Base-by-base conservation (phyloP, 2,888 invertebrate species). In the Campopleginae sp. region DNA sequence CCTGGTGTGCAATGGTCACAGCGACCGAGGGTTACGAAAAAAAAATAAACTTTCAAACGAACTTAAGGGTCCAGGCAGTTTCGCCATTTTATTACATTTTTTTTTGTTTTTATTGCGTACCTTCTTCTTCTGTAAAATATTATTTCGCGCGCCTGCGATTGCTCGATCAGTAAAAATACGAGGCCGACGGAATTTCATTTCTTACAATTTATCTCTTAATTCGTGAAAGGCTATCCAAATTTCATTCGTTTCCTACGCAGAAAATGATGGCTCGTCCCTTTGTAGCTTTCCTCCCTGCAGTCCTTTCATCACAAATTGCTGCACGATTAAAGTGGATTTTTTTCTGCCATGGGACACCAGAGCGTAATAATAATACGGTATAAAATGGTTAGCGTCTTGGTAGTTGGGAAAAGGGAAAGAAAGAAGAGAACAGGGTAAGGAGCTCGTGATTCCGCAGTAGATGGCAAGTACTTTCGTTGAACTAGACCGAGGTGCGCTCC, bases 241-340 rank as follows among this genome's bases (percentile, higher is more conserved):
- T 27, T 27, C 2, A 23, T 23, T 27, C 17, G 17, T 44, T 46
- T 31, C 0, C 46, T 31, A 46, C 19, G 27, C 27, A 23, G 12
- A 48, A 14, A 46, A n/a, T 66, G 7, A 27, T 8, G 14, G 5
- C 14, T 19, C 23, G 19, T 14, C 1, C 33, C 31, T 51, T 51
- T 71, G 14, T 51, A 33, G 33, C n/a, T n/a, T 10, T n/a, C n/a
- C n/a, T 19, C 51, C 31, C 33, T 23, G 33, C 33, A 33, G 51
- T 71, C 31, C n/a, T 51, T 48, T 71, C 19, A 46, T 19, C n/a
- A 19, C 51, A 71, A 71, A 71, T 71, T 33, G 71, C 71, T 17
- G n/a, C 51, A 71, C 48, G 71, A 48, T 71, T n/a, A 71, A 71
- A 71, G 27, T 51, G 48, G n/a, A 51, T 51, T 33, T 70, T 71